Base-by-base conservation (phyloP, 2,888 invertebrate genomes). In the Neoaliturus tenellus region DNA sequence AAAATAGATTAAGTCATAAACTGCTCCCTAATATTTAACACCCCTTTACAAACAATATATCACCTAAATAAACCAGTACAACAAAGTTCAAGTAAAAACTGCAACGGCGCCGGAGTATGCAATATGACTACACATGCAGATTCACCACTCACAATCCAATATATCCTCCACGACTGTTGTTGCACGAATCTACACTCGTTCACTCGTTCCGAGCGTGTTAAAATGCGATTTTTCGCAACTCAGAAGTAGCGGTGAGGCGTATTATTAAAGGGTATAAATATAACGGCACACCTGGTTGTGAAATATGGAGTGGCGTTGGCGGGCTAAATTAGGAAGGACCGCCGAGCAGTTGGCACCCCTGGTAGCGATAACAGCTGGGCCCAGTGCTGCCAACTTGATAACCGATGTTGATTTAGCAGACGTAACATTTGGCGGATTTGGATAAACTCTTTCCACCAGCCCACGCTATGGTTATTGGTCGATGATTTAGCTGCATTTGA, bases 251-350 rank as follows among this genome's bases (percentile, higher is more conserved):
- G 14, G 28, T 17, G 28, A 31, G 31, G 28, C 62, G 62, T 62
- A 31, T 62, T 62, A 62, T 62, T 62, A 62, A 62, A 62, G 62
- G 31, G 62, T 62, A 62, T 62, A 62, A 62, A 62, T 62, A 62
- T 62, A 28, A 5, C 62, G 31, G 62, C 12, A 62, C 62, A 62
- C 62, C 62, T 62, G 62, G 62, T 14, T 25, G 62, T 62, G 62
- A 62, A 31, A 62, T 62, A 62, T 31, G 62, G 62, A 62, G 31
- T 62, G 62, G 62, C 62, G 62, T 28, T 28, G 62, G 23, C 28
- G 4, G 62, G 62, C 62, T 62, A 62, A 62, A 28, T 62, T 62
- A 62, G 62, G 62, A 28, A 31, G 62, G 62, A 62, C 12, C 62
- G 62, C 51, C 8, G 62, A 31, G 31, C 62, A 31, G 25, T 31